A percentile compares a stretch with the other conserved stretches of the same genome.
phyloP scores from a whole-genome alignment of 2,113 vertebrate genomes.

The Platycercus adscitus region DNA sequence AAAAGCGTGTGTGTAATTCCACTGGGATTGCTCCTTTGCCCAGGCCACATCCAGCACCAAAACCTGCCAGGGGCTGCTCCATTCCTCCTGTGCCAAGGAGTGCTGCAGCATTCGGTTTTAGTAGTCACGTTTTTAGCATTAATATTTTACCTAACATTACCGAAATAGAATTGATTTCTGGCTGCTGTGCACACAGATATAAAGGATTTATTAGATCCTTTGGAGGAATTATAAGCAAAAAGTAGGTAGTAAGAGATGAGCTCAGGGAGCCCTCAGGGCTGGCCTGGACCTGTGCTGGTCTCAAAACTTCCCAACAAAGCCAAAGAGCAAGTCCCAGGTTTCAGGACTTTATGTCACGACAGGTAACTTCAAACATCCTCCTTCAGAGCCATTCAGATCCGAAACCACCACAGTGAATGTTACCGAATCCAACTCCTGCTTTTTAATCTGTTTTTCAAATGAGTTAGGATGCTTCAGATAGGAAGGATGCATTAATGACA shows the following conservation, averaged over 20 bases:
- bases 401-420: fast-evolving
- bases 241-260: not conserved
- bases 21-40: not conserved
- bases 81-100: not conserved
- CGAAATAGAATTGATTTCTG: not conserved
- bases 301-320: not conserved
- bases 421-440: not conserved
- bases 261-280: not conserved
- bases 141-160: not conserved
- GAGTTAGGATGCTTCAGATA: not conserved
- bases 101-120: not conserved
- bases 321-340: not conserved
- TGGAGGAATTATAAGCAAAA: not conserved
- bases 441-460: fast-evolving
- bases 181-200: not conserved
- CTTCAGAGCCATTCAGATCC: not conserved
- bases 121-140: not conserved
- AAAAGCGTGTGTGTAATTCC: not conserved
- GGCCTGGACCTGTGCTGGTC: fast-evolving
- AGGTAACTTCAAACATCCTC: not conserved
- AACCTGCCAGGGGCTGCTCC: fast-evolving
- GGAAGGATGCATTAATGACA: not conserved
- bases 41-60: not conserved
- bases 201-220: not conserved
- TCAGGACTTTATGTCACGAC: fast-evolving